phyloP scores from a whole-genome alignment of 2,113 vertebrate genomes.

The Lota lota region DNA sequence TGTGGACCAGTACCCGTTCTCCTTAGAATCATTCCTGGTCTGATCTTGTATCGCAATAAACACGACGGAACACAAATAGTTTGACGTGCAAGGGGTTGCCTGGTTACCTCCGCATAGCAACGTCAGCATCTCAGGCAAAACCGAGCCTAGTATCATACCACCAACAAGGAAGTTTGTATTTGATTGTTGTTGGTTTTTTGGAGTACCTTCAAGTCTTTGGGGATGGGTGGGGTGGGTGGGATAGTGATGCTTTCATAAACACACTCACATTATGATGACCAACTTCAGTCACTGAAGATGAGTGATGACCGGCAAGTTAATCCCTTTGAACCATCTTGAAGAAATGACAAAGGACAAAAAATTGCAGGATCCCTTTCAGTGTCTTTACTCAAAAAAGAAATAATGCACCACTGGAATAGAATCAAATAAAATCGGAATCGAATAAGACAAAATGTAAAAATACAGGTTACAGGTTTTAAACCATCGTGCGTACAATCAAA shows the following conservation, averaged over 20 bases:
- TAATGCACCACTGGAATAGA: conserved; percentile 32
- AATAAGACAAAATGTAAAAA: neutral
- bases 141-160: too few species aligned
- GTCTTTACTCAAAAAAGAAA: conserved; percentile 40
- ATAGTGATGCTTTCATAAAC: neutral
- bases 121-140: too few species aligned
- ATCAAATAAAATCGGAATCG: neutral
- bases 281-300: conserved; percentile 54
- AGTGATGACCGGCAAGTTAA: conserved; percentile 18
- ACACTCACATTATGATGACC: neutral
- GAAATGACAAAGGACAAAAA: conserved; percentile 21
- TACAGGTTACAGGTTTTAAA: too few species aligned
- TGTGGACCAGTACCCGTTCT: too few species aligned
- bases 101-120: too few species aligned
- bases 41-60: too few species aligned
- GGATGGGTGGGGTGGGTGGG: neutral
- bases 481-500: too few species aligned
- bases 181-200: too few species aligned
- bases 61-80: too few species aligned
- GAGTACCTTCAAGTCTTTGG: neutral
- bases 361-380: conserved; percentile 61
- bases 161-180: too few species aligned
- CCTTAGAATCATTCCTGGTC: too few species aligned
- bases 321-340: conserved; percentile 37
- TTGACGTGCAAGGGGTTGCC: too few species aligned